Conservation (phyloP, 2,797 vertebrate genomes). For the Ambastaia sidthimunki region DNA sequence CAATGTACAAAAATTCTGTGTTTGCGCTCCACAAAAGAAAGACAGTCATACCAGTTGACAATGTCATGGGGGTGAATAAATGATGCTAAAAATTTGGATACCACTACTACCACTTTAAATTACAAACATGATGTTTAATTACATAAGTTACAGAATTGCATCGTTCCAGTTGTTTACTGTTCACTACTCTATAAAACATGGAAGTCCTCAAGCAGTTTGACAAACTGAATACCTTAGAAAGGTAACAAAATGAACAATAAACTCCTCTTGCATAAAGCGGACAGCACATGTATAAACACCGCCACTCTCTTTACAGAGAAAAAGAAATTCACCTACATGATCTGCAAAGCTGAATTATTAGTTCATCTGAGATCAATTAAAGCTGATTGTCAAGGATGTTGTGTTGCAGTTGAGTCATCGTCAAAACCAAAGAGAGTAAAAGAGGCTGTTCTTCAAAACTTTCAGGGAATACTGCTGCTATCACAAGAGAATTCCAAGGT, state of each 20-base stretch:
- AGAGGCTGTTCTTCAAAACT: not conserved
- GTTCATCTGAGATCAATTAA: not conserved
- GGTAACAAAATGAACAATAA: not conserved
- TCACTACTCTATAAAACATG: not conserved
- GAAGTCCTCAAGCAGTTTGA: not conserved
- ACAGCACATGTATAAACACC: not conserved
- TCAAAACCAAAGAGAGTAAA: not conserved
- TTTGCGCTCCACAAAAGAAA: not conserved
- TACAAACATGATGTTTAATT: not conserved
- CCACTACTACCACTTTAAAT: not conserved
- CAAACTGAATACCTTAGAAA: not conserved
- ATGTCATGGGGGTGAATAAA: too few relatives aligned
- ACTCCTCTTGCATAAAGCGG: not conserved
- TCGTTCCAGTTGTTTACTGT: not conserved
- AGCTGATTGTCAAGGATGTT: not conserved
- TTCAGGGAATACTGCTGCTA: conserved; percentile 18
- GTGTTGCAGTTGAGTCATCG: not conserved
- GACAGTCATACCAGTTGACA: not conserved
- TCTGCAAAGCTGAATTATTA: not conserved
- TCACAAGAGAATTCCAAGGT: not conserved
- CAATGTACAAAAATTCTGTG: too few relatives aligned
- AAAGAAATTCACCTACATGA: not conserved
- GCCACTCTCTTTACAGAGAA: not conserved
- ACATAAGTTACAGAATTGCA: not conserved
- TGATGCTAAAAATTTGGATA: too few relatives aligned